Base-by-base conservation (phyloP, 2,797 vertebrate genomes). In the Tolypeutes matacus region DNA sequence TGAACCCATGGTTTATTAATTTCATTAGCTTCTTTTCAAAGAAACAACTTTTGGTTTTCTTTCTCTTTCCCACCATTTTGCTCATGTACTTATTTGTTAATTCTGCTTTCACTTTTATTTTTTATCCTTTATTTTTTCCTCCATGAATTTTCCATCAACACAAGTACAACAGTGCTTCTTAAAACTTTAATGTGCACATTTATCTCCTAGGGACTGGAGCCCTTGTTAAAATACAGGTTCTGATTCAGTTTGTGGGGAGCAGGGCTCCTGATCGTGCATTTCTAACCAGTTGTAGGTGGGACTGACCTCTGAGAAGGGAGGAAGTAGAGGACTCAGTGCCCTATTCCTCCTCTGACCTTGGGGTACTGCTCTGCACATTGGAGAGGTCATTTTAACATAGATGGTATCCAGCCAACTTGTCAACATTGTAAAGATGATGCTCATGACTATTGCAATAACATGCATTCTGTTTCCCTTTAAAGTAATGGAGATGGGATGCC, bases 61-160 rank as follows among this genome's bases (percentile, higher is more conserved):
- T 89, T 94, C 34, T 90, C 34, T 65, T 95, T 23, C 69, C 4
- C 11, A 15, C 70, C 34, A 14, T 90, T 90, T 91, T 51, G 64
- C 53, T 70, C 27, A 80, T 3, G 29, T 73, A 94, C 82, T 78
- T 81, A n/a, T 60, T 92, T 65, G 23, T 75, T 88, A n/a, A 36
- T 96, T 95, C 49, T 85, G 1, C 91, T 88, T 92, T 84, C 39
- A 67, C 11, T 62, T 78, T 70, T 80, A 53, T 20, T 93, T 85
- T 92, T 65, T 73, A 42, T 60, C 39, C 14, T 72, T 86, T 10
- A 9, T 62, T 86, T 81, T 73, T 91, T 56, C 23, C 10, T 21
- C 2, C 2, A 0, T 64, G n/a, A 58, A 23, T 62, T 83, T 80
- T 80, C 75, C 8, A 1, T 46, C 46, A 18, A 6, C 4, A 7